Base-by-base conservation (phyloP, 2,888 invertebrate genomes). In the Tricholauxania praeusta region DNA sequence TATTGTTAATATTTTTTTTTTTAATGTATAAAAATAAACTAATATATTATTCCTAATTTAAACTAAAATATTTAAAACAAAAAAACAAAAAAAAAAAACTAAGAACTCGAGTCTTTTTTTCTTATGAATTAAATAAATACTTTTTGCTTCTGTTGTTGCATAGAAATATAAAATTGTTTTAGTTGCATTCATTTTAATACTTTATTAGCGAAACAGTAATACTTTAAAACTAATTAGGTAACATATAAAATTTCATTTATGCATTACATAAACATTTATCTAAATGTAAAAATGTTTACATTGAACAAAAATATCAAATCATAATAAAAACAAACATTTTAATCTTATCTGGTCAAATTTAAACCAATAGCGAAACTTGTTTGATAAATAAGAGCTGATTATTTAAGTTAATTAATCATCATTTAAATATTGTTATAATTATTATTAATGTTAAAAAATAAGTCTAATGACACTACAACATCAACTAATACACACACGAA, bases 351-450 rank as follows among this genome's bases (percentile, higher is more conserved):
- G 72, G 68, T 70, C 70, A 70, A 52, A 70, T 62, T 62, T 32
- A 70, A 70, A 70, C 63, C 70, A 80, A 76, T 75, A 67, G 71
- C 77, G 74, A 71, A 75, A 70, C 71, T 74, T 75, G 66, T 78
- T 68, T 49, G 79, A 60, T 52, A 62, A 67, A 51, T 62, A 60
- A 70, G 51, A 8, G 52, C 51, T 69, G 51, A 49, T 62, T 22
- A 70, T 62, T 62, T 70, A 70, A 60, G 53, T 72, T 67, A 63
- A 53, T 63, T 12, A 22, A 68, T 39, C 57, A 47, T 55, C 66
- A 68, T 47, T 66, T 32, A 63, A 22, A 39, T 64, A 51, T 64
- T 64, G 39, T 17, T 47, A 57, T 19, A 17, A 57, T 57, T 57
- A 28, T 57, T 6, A 57, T 57, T 57, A 57, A n/a, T 39, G 28